phyloP scores from a whole-genome alignment of 2,797 vertebrate genomes.

The Passerculus sandwichensis region DNA sequence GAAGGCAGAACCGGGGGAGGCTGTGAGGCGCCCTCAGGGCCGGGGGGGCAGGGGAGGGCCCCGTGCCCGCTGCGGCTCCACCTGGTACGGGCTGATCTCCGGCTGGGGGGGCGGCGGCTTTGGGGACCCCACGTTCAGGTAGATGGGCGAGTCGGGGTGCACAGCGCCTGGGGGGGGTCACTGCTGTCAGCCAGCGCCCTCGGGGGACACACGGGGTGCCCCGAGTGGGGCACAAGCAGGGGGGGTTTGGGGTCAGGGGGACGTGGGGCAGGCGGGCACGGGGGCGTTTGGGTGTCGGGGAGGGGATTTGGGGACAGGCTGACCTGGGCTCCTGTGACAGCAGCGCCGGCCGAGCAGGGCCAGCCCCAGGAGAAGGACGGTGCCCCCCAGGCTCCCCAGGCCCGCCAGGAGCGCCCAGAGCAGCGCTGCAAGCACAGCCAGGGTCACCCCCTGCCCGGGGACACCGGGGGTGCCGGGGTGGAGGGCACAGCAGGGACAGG shows the following conservation, averaged over 20 bases:
- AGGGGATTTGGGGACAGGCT: not conserved
- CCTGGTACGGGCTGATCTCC: not conserved
- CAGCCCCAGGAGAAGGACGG: not conserved
- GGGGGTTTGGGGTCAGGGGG: no score
- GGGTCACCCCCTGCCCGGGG: not conserved
- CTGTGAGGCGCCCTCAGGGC: not conserved
- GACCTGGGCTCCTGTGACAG: not conserved
- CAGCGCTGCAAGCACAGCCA: not conserved
- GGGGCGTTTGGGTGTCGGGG: no score
- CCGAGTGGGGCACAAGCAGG: no score
- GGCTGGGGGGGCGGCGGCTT: not conserved
- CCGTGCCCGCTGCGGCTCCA: not conserved
- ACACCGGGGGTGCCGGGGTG: not conserved
- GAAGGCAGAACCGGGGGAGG: not conserved
- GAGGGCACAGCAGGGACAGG: not conserved
- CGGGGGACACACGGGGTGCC: not conserved
- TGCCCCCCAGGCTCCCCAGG: not conserved
- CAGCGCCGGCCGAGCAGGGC: rapidly evolving
- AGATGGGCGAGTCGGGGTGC: not conserved
- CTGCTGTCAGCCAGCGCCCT: not conserved
- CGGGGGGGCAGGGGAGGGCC: rapidly evolving
- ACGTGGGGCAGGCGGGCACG: no score
- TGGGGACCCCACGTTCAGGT: rapidly evolving
- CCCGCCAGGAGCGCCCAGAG: not conserved
- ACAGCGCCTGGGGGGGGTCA: not conserved